Base-by-base conservation (phyloP, 2,888 invertebrate species). In the Aleiodes alternator region DNA sequence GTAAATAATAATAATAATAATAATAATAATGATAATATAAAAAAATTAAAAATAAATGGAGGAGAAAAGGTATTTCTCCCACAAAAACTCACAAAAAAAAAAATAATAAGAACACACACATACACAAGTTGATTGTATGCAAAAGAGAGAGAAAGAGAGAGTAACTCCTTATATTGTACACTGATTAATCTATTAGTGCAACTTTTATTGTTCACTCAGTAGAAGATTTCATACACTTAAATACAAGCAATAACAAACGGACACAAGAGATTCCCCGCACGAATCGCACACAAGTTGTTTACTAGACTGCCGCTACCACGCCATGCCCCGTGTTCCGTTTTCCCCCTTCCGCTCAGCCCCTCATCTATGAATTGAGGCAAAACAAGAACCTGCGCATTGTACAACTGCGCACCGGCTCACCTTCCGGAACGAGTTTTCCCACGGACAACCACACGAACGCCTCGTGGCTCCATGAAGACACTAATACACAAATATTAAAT, bases 201-300 rank as follows among this genome's bases (percentile, higher is more conserved):
- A 48, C 23, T 64, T 64, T 43, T 14, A 14, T 43, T 43, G 43
- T 64, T 48, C 23, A 64, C 16, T 43, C 64, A 48, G 8, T 48
- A 43, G 12, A 69, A 48, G 16, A 43, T 64, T 64, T 43, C 48
- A 64, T 70, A 71, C 75, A 77, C 55, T 55, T 70, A 59, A 50
- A 75, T 70, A 69, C 64, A 34, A 64, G 53, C 56, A 55, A 66
- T 56, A 68, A 73, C 68, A 72, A 56, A 71, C 71, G 14, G 59
- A 69, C 51, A 68, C 71, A 68, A 83, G 82, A 83, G 81, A 80
- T 82, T 82, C 84, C 84, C 82, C 84, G 84, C 84, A 84, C 86
- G 84, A 82, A 82, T 83, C 84, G 85, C 86, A 84, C 85, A 85
- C 87, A 85, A 88, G 83, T 89, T 89, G 88, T 89, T 89, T 89